Evolutionary conservation across 1,140 invertebrate genomes (phyloP), one percentile per base, ranked within the genome.

Genomic region (Stratiolaelaps scimitus): DNA sequence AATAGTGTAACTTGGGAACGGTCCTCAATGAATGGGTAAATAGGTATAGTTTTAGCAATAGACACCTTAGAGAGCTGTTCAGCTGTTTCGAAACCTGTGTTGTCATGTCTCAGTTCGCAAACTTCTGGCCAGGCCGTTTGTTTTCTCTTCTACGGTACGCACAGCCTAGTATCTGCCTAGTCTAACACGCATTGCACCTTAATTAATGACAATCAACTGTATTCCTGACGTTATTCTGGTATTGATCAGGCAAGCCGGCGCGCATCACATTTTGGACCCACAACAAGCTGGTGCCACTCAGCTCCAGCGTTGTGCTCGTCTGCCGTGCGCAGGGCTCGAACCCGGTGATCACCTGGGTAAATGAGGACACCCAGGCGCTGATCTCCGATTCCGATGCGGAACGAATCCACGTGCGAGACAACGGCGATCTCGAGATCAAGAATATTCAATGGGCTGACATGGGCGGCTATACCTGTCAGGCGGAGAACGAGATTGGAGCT

Each of bases 381-480:
- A 26, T 60, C 20, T 68, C 44, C 46, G 47, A 28, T 23, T 19
- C 2, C 20, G 23, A 30, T 46, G 48, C 26, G 47, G 20, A 69
- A 34, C 68, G 65, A 64, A 70, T 70, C 56, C 71, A 84, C 81
- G 72, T 86, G 1, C 76, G 85, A 65, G 76, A 79, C 17, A 83
- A 81, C 70, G 89, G 89, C 0, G 84, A 86, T 71, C 76, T 92
- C 2, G 70, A 85, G 1, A 86, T 92, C 67, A 75, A 76, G 7
- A 78, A 80, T 30, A 73, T 89, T 17, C 77, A 75, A 19, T 91
- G 85, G 85, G 75, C 77, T 15, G 85, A 89, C 72, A 89, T 90
- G 86, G 88, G 87, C 29, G 77, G 76, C 10, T 91, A 84, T 77
- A 82, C 79, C 2, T 92, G 88, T 72, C 77, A 82, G 1, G 86